Percentiles rank a stretch among this genome's conserved stretches.
Conservation (phyloP, 2,113 vertebrate genomes). For the Cyprinodon brontotheroides region DNA sequence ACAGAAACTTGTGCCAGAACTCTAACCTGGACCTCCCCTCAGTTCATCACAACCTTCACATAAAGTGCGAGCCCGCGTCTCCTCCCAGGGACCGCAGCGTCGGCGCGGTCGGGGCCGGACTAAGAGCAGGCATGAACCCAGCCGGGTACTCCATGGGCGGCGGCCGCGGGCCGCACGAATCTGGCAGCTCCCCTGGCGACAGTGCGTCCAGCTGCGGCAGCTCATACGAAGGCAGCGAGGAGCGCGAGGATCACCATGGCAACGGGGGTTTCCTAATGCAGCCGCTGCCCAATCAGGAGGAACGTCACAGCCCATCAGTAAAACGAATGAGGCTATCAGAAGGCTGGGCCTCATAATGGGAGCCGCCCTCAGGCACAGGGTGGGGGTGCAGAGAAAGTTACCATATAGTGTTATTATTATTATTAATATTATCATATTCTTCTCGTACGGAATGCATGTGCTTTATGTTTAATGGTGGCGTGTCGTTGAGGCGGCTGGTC, state of each 20-base stretch:
- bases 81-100: conserved; percentile 88
- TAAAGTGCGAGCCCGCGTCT: conserved; percentile 98
- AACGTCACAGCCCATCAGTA: conserved; percentile 92
- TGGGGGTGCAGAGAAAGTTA: conserved; percentile 51
- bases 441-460: conserved; percentile 90
- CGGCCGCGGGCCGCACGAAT: conserved; percentile 73
- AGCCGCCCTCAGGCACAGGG: conserved; percentile 2
- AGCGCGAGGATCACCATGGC: conserved; percentile 86
- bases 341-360: conserved; percentile 95
- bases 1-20: conserved; percentile 96
- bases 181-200: conserved; percentile 92
- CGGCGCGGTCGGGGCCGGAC: conserved; percentile 29
- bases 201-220: conserved; percentile 96
- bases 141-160: conserved; percentile 37
- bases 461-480: conserved; percentile 87
- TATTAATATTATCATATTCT: conserved; percentile 47
- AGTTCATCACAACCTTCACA: conserved; percentile 91
- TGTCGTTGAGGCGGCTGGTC: conserved; percentile 24
- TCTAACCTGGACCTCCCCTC: conserved; percentile 92
- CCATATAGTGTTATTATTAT: conserved; percentile 77
- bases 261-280: conserved; percentile 89
- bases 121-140: conserved; percentile 59
- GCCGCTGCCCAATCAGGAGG: conserved; percentile 84
- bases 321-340: conserved; percentile 95
- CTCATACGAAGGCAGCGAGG: conserved; percentile 96